phyloP scores from a whole-genome alignment of 2,888 invertebrate genomes.

The Ceramica pisi region DNA sequence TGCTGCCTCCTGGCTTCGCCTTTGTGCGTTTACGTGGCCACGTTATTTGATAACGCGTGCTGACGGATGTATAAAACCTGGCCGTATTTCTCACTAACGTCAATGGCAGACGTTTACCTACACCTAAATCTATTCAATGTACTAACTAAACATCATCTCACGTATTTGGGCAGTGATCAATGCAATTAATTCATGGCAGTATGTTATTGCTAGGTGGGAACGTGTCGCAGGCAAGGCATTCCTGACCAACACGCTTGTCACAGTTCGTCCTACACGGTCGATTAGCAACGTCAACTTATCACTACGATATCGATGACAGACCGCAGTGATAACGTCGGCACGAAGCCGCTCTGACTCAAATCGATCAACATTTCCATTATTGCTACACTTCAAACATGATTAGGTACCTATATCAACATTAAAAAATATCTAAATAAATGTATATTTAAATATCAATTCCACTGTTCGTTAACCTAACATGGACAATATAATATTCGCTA shows the following conservation, averaged over 20 bases:
- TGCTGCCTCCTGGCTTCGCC: slow-evolving; percentile 22
- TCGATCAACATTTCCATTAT: slow-evolving; percentile 54
- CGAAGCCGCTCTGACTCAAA: slow-evolving; percentile 8
- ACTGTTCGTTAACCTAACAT: slow-evolving; percentile 74
- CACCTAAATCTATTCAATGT: slow-evolving; percentile 34
- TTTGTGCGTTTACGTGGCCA: background rate
- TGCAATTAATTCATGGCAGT: slow-evolving; percentile 66
- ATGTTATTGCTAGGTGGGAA: slow-evolving; percentile 64
- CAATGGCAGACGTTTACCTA: slow-evolving; percentile 31
- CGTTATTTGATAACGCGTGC: slow-evolving; percentile 33
- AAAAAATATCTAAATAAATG: slow-evolving; percentile 66
- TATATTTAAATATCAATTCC: slow-evolving; percentile 76
- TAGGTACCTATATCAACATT: slow-evolving; percentile 57
- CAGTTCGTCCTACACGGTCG: background rate
- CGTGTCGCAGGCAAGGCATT: slow-evolving; percentile 39
- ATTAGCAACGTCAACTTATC: background rate
- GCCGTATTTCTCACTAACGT: slow-evolving; percentile 23
- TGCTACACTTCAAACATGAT: slow-evolving; percentile 56
- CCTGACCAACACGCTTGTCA: slow-evolving; percentile 7
- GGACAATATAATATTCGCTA: slow-evolving; percentile 72
- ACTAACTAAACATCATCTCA: slow-evolving; percentile 41
- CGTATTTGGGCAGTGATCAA: slow-evolving; percentile 48
- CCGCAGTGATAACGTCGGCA: slow-evolving; percentile 9
- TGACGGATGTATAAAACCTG: background rate
- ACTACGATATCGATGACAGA: slow-evolving; percentile 6